Base-by-base conservation (phyloP, 2,888 invertebrate species). In the Gordius sp. region DNA sequence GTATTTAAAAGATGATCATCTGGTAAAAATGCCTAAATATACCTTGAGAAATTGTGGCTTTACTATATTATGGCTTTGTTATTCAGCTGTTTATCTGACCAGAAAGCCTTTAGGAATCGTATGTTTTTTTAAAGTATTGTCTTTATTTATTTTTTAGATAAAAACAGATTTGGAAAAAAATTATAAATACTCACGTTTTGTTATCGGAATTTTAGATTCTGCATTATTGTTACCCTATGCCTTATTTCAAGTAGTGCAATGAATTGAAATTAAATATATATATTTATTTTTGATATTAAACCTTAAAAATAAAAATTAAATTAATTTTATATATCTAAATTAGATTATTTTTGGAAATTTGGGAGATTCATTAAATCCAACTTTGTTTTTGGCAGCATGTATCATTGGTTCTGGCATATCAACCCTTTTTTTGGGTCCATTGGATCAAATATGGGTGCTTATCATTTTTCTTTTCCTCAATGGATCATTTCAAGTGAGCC, bases 21-120 rank as follows among this genome's bases (percentile, higher is more conserved):
- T n/a, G n/a, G n/a, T n/a, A n/a, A n/a, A n/a, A n/a, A n/a, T n/a
- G n/a, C n/a, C n/a, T n/a, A n/a, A n/a, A n/a, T n/a, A n/a, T n/a
- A n/a, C n/a, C n/a, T n/a, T n/a, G n/a, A n/a, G n/a, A n/a, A n/a
- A n/a, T n/a, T n/a, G n/a, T n/a, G n/a, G n/a, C n/a, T n/a, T n/a
- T n/a, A n/a, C n/a, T n/a, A n/a, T 47, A 47, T 20, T 47, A 4
- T 47, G 47, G 47, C 47, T 47, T 18, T 8, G n/a, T n/a, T 47
- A 47, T 23, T 47, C n/a, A 18, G 8, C 20, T 20, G 4, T 47
- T 18, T 47, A 47, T 47, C 20, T 47, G n/a, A 47, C 47, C 8
- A 47, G 47, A 47, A 47, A 47, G 20, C 47, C 47, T n/a, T 20
- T 47, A 4, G 47, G 47, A 47, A 47, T 47, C 4, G 47, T 47